These are phyloP conservation scores for Calephelis nemesis DNA, from an alignment of 1,140 invertebrate species.

Conservation along the genomic window DNA sequence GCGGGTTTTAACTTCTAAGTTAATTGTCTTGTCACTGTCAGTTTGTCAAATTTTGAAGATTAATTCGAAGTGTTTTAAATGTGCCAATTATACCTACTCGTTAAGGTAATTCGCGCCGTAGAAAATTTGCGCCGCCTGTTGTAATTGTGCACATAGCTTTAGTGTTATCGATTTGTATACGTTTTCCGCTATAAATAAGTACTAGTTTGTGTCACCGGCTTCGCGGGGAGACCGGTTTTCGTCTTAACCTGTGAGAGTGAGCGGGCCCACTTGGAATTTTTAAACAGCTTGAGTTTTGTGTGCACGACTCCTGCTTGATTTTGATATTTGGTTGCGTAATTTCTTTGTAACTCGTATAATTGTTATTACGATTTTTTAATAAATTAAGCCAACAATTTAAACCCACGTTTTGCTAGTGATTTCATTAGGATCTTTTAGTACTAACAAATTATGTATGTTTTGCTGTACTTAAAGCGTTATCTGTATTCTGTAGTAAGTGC, in stretches of 20 bases:
- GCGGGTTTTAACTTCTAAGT: slow-evolving; percentile 42
- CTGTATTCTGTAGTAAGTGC: slow-evolving; percentile 19
- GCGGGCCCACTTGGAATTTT: slow-evolving; percentile 49
- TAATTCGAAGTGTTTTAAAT: too few species aligned
- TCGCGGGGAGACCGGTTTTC: slow-evolving; percentile 54
- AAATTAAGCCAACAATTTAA: slow-evolving; percentile 22
- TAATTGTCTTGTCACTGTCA: slow-evolving; percentile 28
- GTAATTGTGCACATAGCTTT: slow-evolving; percentile 49
- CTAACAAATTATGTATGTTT: not conserved
- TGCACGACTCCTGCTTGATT: slow-evolving; percentile 38
- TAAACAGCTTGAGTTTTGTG: slow-evolving; percentile 43
- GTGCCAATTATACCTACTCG: too few species aligned
- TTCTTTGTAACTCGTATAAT: slow-evolving; percentile 39
- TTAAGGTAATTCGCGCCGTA: slow-evolving; percentile 4
- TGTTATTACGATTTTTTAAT: not conserved
- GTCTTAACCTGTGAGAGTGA: slow-evolving; percentile 57
- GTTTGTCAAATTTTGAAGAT: too few species aligned
- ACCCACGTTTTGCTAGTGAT: slow-evolving; percentile 23
- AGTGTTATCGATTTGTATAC: slow-evolving; percentile 74
- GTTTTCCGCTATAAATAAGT: slow-evolving; percentile 76
- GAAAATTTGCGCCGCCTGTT: slow-evolving; percentile 41
- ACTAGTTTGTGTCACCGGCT: slow-evolving; percentile 69
- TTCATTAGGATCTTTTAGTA: not conserved
- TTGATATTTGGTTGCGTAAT: slow-evolving; percentile 57
- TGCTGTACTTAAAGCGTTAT: slow-evolving; percentile 1